phyloP scores from a whole-genome alignment of 2,888 invertebrate genomes.

The Fragum fragum region DNA sequence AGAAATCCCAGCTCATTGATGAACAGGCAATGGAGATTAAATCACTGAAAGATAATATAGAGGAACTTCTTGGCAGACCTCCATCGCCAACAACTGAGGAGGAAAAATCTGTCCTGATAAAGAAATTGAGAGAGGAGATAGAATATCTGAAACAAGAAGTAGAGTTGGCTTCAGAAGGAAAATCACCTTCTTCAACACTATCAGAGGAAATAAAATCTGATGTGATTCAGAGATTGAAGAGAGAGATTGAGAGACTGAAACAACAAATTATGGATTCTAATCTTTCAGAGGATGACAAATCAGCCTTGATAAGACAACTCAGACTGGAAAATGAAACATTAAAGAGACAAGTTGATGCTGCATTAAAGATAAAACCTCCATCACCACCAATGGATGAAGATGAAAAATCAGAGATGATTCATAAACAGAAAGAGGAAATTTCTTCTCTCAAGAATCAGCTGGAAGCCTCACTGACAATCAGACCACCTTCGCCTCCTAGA shows the following conservation, averaged over 20 bases:
- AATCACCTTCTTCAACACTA: slow-evolving; percentile 43
- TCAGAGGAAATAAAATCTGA: slow-evolving; percentile 51
- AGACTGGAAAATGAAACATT: slow-evolving; percentile 66
- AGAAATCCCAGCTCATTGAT: slow-evolving; percentile 39
- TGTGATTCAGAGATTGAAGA: slow-evolving; percentile 53
- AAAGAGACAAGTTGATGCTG: slow-evolving; percentile 61
- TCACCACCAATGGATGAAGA: slow-evolving; percentile 63
- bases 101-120: slow-evolving; percentile 61
- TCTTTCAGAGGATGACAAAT: slow-evolving; percentile 59
- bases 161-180: slow-evolving; percentile 33
- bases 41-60: slow-evolving; percentile 46
- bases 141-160: slow-evolving; percentile 58
- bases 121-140: slow-evolving; percentile 63
- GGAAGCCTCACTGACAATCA: slow-evolving; percentile 46
- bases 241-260: slow-evolving; percentile 63
- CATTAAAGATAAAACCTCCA: slow-evolving; percentile 64
- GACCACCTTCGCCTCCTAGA: slow-evolving; percentile 41
- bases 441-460: slow-evolving; percentile 44
- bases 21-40: slow-evolving; percentile 60
- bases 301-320: slow-evolving; percentile 56
- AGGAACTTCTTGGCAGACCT: slow-evolving; percentile 55
- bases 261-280: slow-evolving; percentile 62
- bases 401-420: slow-evolving; percentile 55
- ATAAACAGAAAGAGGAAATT: slow-evolving; percentile 62
- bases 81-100: slow-evolving; percentile 54